These are phyloP conservation scores for Lochmaea crataegi DNA, from an alignment of 2,888 invertebrate genomes.

Conservation along the genomic window DNA sequence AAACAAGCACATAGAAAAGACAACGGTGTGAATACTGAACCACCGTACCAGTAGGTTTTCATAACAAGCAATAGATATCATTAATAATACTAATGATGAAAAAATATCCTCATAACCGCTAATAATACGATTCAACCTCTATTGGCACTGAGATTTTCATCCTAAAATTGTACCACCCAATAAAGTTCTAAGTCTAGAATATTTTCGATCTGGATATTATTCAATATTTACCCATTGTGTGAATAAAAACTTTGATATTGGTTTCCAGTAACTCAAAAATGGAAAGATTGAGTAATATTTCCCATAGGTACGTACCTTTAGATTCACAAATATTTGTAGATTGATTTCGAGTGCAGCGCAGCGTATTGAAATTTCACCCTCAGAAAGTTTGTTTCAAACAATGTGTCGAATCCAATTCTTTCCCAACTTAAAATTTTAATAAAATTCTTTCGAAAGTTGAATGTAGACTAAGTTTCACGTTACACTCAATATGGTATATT, in stretches of 20 bases:
- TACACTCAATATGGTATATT: constrained; percentile 28
- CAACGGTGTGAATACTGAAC: too few relatives aligned
- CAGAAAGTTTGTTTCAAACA: constrained; percentile 39
- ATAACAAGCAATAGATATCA: too few relatives aligned
- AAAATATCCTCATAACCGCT: too few relatives aligned
- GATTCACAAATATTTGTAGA: constrained; percentile 45
- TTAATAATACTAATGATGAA: too few relatives aligned
- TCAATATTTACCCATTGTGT: not conserved
- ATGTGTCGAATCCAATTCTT: constrained; percentile 37
- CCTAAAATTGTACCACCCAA: too few relatives aligned
- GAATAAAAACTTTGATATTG: not conserved
- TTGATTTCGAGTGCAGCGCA: constrained; percentile 35
- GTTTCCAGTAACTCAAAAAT: constrained; percentile 35
- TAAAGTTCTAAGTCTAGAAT: too few relatives aligned
- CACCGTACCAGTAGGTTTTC: too few relatives aligned
- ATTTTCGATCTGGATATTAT: too few relatives aligned
- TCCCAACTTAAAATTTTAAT: constrained; percentile 35
- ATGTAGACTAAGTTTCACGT: constrained; percentile 13
- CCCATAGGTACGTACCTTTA: constrained; percentile 47
- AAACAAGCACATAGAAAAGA: too few relatives aligned
- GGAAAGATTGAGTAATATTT: constrained; percentile 52
- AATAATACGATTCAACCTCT: too few relatives aligned
- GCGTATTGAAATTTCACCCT: constrained; percentile 40
- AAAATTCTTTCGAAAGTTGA: constrained; percentile 23
- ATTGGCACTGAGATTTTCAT: too few relatives aligned